A percentile compares a stretch with the other conserved stretches of the same genome.
These are phyloP conservation scores for Apamea crenata DNA, from an alignment of 2,888 invertebrate genomes.

Conservation along the genomic window DNA sequence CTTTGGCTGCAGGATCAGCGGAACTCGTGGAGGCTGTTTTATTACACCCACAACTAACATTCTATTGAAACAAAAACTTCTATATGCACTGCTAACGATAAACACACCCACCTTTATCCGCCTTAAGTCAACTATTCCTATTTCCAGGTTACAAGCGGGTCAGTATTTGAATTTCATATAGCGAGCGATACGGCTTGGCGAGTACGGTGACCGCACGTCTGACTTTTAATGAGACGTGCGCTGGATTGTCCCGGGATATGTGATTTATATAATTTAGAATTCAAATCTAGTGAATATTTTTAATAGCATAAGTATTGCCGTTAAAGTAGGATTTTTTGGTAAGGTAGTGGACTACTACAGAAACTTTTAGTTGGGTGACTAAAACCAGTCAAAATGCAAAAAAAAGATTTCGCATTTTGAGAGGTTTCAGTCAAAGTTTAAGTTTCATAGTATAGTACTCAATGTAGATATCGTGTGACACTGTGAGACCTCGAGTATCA, in stretches of 20 bases:
- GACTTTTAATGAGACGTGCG: constrained; percentile 62
- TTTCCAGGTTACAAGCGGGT: constrained; percentile 53
- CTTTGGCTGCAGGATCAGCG: not conserved
- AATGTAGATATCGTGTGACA: too few relatives aligned
- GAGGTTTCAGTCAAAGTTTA: not conserved
- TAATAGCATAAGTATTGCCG: not conserved
- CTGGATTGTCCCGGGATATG: constrained; percentile 41
- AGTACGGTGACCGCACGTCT: constrained; percentile 55
- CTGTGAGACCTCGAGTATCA: not conserved
- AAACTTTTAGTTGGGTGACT: not conserved
- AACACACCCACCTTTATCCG: constrained; percentile 38
- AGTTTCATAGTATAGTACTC: not conserved
- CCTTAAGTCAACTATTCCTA: constrained; percentile 57
- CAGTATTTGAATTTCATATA: constrained; percentile 70
- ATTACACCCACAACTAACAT: not conserved
- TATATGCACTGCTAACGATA: constrained; percentile 4
- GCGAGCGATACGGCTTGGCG: constrained; percentile 55
- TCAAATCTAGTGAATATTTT: constrained; percentile 23
- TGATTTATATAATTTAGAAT: constrained; percentile 49
- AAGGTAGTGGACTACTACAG: not conserved
- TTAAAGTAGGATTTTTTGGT: not conserved
- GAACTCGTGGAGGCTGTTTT: not conserved
- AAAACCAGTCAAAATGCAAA: not conserved
- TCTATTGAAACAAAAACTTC: not conserved
- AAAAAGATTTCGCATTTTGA: too few relatives aligned